These are phyloP conservation scores for Sardinella longiceps DNA, from an alignment of 2,797 vertebrate species.

Conservation along the genomic window DNA sequence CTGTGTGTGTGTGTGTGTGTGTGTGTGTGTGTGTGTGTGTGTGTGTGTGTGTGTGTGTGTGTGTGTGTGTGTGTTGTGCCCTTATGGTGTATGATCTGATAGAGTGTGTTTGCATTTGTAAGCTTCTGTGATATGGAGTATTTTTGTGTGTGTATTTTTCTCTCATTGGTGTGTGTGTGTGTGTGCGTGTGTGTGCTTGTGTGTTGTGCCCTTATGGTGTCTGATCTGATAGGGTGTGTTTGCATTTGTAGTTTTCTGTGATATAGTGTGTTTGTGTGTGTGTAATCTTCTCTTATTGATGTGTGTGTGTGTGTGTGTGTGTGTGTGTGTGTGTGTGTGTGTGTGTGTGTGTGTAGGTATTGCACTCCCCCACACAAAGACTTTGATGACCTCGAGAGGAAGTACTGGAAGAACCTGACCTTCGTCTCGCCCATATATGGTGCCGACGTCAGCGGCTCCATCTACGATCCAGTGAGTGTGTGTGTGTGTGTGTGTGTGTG, in stretches of 20 bases:
- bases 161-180: constrained; percentile 9
- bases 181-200: neutral
- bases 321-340: constrained; percentile 27
- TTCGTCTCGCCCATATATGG: constrained; percentile 97
- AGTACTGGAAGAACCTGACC: constrained; percentile 98
- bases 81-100: neutral
- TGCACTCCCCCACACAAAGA: constrained; percentile 95
- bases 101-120: neutral
- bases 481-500: neutral
- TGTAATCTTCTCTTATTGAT: constrained; percentile 9
- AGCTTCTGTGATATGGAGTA: neutral
- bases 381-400: constrained; percentile 95
- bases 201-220: neutral
- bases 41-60: too few species aligned
- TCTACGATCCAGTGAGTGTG: constrained; percentile 88
- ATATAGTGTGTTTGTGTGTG: neutral
- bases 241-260: neutral
- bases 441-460: constrained; percentile 93
- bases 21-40: neutral
- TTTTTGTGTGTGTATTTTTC: neutral
- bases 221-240: neutral
- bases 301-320: constrained; percentile 28
- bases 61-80: neutral
- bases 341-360: constrained; percentile 76
- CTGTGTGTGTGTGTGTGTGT: neutral